Evolutionary conservation across 2,113 vertebrate genomes (phyloP), one percentile per base, ranked within the genome.

Genomic region (Gymnogyps californianus): DNA sequence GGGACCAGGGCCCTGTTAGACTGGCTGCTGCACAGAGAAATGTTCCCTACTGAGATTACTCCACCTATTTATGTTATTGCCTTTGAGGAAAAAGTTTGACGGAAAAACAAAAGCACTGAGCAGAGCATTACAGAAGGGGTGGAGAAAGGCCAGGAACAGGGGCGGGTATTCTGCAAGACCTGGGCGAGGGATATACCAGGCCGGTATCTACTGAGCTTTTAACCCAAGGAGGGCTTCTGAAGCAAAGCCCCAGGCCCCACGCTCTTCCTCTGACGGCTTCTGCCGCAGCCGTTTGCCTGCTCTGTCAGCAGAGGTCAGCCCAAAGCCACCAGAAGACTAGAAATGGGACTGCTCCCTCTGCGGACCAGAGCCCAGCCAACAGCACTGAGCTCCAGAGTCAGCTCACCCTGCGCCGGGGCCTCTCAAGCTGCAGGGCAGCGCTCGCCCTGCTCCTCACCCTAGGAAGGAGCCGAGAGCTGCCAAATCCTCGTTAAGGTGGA

Each of bases 221-320:
- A 59, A 24, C 29, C 11, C 40, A 28, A 44, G 54, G n/a, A 75
- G 25, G 25, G 42, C 14, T 44, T 6, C 29, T 0, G 38, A 46
- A 58, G 82, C 74, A 8, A 57, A 70, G 51, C 9, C 14, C 28
- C 86, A 55, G 29, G 34, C 4, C 26, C 34, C 46, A 20, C 0
- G 3, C 26, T 82, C 19, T 44, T 17, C 74, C 47, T 81, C 7
- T 1, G 0, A 2, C 0, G 5, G 2, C 69, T 75, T 9, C 83
- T 25, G 65, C 59, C 1, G 25, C 13, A 3, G n/a, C n/a, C n/a
- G n/a, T n/a, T n/a, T n/a, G 25, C 87, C 57, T 7, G 69, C 18
- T 64, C 83, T 26, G 87, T 93, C 96, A 91, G 91, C 7, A 96
- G 96, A 91, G 81, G 96, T 96, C 96, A 95, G 91, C 81, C 74